Evolutionary conservation across 2,797 vertebrate genomes (phyloP).

Genomic region (Alcedo atthis): DNA sequence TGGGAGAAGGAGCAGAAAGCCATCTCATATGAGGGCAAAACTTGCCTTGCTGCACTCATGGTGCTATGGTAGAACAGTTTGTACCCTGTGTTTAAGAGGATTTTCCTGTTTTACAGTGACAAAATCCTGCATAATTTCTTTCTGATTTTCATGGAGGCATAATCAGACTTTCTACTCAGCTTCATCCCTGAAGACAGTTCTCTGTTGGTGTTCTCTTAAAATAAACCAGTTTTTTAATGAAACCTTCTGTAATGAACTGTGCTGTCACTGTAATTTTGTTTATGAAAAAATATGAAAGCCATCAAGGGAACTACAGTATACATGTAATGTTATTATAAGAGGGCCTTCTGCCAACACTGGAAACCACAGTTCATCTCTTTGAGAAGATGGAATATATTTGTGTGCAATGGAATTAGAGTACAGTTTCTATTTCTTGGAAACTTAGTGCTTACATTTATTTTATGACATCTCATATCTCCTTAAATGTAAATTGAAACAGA

Average conservation of each 20-base stretch:
- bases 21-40: not conserved
- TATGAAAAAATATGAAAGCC: conserved; percentile 67
- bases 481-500: conserved; percentile 55
- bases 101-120: conserved; percentile 56
- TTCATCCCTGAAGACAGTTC: conserved; percentile 50
- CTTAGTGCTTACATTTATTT: conserved; percentile 41
- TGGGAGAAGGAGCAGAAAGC: rapidly evolving
- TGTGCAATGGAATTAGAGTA: conserved; percentile 28
- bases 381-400: conserved; percentile 3
- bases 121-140: conserved; percentile 70
- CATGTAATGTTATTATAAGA: conserved; percentile 60
- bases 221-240: conserved; percentile 60
- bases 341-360: conserved; percentile 53
- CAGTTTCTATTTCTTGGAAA: conserved; percentile 52
- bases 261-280: conserved; percentile 46
- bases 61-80: conserved; percentile 44
- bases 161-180: not conserved
- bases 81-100: conserved; percentile 58
- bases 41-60: not conserved
- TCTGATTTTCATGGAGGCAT: conserved; percentile 36
- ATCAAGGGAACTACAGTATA: conserved; percentile 51
- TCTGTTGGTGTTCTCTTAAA: conserved; percentile 58
- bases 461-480: conserved; percentile 13
- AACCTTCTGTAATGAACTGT: conserved; percentile 60
- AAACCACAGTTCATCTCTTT: conserved; percentile 44